These are phyloP conservation scores for Mormoops blainvillei DNA, from an alignment of 2,113 vertebrate genomes.

Conservation along the genomic window DNA sequence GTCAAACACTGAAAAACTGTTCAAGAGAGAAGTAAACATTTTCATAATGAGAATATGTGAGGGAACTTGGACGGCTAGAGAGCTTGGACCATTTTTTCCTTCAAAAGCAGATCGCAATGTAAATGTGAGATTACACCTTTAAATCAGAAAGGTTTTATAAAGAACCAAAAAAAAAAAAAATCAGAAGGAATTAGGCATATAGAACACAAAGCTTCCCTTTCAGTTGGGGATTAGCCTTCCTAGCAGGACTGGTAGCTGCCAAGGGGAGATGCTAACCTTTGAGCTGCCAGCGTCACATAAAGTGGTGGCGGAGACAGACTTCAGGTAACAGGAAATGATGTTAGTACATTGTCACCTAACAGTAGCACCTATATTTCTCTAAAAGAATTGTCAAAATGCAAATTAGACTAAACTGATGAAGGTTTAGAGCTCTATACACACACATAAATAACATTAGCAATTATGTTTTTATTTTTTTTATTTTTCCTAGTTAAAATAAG, in stretches of 20 bases:
- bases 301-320: not conserved
- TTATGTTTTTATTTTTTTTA: not conserved
- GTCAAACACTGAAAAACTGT: not conserved
- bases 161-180: not conserved
- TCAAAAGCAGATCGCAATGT: not conserved
- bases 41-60: not conserved
- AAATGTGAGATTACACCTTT: not conserved
- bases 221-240: not conserved
- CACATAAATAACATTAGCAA: not conserved
- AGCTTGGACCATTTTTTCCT: not conserved
- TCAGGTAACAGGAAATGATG: not conserved
- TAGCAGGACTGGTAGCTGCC: not conserved
- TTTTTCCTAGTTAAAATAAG: slow-evolving; percentile 22
- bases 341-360: not conserved
- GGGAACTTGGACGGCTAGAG: not conserved
- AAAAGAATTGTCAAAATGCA: not conserved
- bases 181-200: not conserved
- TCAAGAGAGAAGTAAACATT: not conserved
- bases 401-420: not conserved
- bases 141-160: not conserved
- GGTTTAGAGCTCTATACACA: not conserved
- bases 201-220: not conserved
- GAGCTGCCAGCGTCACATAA: not conserved
- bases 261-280: not conserved
- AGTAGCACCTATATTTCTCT: not conserved